phyloP scores from a whole-genome alignment of 2,797 vertebrate genomes.

The Podarcis lilfordi region DNA sequence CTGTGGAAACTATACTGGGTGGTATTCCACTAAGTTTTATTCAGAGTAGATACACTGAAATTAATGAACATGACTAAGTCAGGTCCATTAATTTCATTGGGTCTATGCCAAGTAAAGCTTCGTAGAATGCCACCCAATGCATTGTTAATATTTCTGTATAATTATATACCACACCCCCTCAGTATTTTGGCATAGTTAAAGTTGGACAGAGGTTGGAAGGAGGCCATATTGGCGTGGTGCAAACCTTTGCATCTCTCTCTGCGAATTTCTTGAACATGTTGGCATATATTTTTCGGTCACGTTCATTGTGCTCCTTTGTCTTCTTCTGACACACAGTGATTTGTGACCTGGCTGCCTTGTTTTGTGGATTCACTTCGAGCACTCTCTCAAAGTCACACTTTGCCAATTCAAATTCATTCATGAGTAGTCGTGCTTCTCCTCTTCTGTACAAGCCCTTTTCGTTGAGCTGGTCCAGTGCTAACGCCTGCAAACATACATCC shows the following conservation, averaged over 20 bases:
- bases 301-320: constrained; percentile 91
- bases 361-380: constrained; percentile 89
- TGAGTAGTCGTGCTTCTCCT: constrained; percentile 88
- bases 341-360: constrained; percentile 88
- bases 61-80: no score
- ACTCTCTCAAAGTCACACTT: constrained; percentile 90
- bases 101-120: no score
- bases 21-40: no score
- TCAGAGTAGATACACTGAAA: no score
- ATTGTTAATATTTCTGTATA: background rate
- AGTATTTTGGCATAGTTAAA: fast-evolving
- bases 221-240: background rate
- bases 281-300: constrained; percentile 91
- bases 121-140: background rate
- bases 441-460: constrained; percentile 95
- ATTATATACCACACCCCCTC: background rate
- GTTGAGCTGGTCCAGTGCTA: constrained; percentile 88
- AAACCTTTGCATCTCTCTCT: constrained; percentile 91
- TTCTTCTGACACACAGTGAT: constrained; percentile 89
- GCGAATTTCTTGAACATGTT: constrained; percentile 99
- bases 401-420: constrained; percentile 92
- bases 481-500: constrained; percentile 78
- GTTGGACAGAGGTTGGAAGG: fast-evolving
- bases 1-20: background rate
- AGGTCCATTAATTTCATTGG: no score